A percentile compares a stretch with the other conserved stretches of the same genome.
Conservation (phyloP, 2,113 vertebrate genomes). For the Thamnaconus septentrionalis region DNA sequence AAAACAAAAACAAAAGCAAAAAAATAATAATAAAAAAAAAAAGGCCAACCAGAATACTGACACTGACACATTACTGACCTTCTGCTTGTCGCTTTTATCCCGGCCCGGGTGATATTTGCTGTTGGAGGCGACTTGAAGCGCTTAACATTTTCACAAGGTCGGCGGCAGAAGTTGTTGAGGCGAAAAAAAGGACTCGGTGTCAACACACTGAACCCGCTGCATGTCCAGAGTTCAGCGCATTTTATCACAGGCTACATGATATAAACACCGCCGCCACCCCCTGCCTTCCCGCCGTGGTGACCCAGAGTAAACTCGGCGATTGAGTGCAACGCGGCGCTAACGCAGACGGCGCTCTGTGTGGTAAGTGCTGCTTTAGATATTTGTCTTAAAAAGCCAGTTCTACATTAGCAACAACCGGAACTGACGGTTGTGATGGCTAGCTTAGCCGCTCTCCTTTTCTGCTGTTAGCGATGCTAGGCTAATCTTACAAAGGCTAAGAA, state of each 20-base stretch:
- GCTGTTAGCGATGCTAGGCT: too few species aligned
- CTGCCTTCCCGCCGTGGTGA: not conserved
- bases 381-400: too few species aligned
- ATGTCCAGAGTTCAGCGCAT: not conserved
- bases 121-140: not conserved
- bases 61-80: constrained; percentile 56
- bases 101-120: constrained; percentile 6
- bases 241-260: not conserved
- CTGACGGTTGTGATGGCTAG: too few species aligned
- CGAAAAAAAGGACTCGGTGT: constrained; percentile 4
- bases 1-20: constrained; percentile 36
- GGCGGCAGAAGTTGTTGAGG: constrained; percentile 7
- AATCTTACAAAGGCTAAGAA: too few species aligned
- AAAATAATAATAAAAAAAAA: not conserved
- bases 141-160: constrained; percentile 25
- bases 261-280: not conserved
- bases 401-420: too few species aligned
- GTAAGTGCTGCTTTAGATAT: too few species aligned
- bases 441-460: too few species aligned
- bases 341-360: too few species aligned
- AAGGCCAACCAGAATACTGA: constrained; percentile 58
- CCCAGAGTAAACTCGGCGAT: not conserved
- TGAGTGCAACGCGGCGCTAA: not conserved
- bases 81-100: constrained; percentile 42
- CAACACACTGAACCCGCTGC: not conserved